These are phyloP conservation scores for Bovichtus diacanthus DNA, from an alignment of 2,797 vertebrate species.

Conservation along the genomic window DNA sequence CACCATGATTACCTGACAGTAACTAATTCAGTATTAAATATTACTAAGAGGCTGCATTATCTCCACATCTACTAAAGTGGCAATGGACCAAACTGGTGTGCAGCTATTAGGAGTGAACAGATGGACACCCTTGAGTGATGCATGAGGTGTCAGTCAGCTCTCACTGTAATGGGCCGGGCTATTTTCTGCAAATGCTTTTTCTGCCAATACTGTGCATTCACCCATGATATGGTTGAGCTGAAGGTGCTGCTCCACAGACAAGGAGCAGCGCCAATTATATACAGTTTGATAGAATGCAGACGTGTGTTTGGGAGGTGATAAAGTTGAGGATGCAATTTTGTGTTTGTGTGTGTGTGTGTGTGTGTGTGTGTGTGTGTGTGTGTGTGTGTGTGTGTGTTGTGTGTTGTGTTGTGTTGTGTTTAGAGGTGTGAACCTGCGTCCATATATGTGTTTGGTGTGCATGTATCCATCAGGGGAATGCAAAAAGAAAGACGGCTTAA, in stretches of 20 bases:
- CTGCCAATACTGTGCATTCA: conserved; percentile 42
- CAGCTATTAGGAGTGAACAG: conserved; percentile 42
- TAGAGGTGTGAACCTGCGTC: not conserved
- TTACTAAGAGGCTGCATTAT: conserved; percentile 28
- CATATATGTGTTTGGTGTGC: conserved; percentile 26
- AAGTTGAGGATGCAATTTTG: not conserved
- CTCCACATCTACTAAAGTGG: conserved; percentile 18
- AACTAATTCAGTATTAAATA: conserved; percentile 46
- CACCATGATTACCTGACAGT: conserved; percentile 21
- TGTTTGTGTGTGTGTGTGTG: conserved; percentile 1
- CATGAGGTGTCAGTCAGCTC: conserved; percentile 54
- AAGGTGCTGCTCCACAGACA: conserved; percentile 33
- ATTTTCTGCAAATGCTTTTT: conserved; percentile 59
- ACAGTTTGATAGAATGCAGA: conserved; percentile 27
- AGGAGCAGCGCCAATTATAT: conserved; percentile 13
- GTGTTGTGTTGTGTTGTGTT: conserved; percentile 1
- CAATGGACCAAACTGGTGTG: conserved; percentile 25
- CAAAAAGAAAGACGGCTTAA: conserved; percentile 49
- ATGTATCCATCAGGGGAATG: conserved; percentile 59
- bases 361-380: conserved; percentile 2
- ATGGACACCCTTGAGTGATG: conserved; percentile 44
- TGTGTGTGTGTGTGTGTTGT: conserved; percentile 1
- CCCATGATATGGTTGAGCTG: conserved; percentile 29
- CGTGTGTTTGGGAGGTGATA: conserved; percentile 10
- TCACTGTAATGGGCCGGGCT: conserved; percentile 52